Evolutionary conservation across 2,888 invertebrate species (phyloP).

Genomic region (Yponomeuta evonymella): DNA sequence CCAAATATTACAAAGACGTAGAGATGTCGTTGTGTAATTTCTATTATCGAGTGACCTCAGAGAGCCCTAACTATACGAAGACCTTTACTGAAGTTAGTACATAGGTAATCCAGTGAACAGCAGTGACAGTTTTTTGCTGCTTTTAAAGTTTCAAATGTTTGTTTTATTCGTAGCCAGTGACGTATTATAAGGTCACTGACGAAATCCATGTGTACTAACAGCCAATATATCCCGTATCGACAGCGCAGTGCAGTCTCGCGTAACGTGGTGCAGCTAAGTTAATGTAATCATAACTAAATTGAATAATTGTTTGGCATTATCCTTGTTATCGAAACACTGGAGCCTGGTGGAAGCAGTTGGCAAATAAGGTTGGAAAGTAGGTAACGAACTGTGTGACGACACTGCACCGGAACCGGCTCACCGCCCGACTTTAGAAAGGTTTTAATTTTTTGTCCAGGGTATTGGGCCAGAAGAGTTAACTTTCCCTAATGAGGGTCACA

Average conservation of each 20-base stretch:
- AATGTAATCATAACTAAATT: neutral
- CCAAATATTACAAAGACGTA: neutral
- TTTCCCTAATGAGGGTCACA: neutral
- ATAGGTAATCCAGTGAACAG: neutral
- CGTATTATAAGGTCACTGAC: too few relatives aligned
- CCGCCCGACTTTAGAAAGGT: neutral
- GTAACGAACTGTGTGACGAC: neutral
- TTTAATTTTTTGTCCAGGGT: neutral
- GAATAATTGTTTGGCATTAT: neutral
- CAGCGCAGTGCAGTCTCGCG: neutral
- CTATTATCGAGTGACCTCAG: neutral
- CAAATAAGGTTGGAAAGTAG: neutral
- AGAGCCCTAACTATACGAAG: neutral
- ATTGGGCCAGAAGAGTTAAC: neutral
- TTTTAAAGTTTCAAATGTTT: too few relatives aligned
- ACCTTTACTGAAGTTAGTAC: neutral
- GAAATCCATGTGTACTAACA: too few relatives aligned
- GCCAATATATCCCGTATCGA: too few relatives aligned
- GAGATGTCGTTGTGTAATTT: neutral
- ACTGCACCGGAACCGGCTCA: neutral
- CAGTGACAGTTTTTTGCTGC: too few relatives aligned
- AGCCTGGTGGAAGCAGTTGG: neutral
- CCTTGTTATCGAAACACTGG: neutral
- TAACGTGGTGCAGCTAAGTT: neutral
- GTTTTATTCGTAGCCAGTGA: too few relatives aligned